These are phyloP conservation scores for Ectropis crepuscularia DNA, from an alignment of 2,888 invertebrate genomes.

Conservation along the genomic window DNA sequence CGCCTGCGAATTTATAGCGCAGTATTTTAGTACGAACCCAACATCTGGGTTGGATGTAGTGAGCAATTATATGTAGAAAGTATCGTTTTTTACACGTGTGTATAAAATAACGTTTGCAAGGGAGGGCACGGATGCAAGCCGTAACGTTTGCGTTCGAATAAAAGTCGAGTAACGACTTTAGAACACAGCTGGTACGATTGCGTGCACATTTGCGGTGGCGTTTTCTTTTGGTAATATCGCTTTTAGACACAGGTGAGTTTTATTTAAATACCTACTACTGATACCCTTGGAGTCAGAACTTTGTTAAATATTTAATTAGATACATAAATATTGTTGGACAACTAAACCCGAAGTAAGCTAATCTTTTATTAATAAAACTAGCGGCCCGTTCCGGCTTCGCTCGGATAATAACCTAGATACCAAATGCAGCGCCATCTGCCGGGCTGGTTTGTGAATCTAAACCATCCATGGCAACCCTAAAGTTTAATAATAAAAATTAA, in stretches of 20 bases:
- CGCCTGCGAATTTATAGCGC: slow-evolving; percentile 8
- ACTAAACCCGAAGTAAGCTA: too few species aligned
- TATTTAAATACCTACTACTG: neutral
- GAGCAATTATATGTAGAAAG: slow-evolving; percentile 33
- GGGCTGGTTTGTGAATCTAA: too few species aligned
- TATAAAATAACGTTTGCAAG: slow-evolving; percentile 29
- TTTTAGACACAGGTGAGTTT: neutral
- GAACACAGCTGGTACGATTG: slow-evolving; percentile 57
- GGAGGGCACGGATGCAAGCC: slow-evolving; percentile 41
- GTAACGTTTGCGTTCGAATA: slow-evolving; percentile 49
- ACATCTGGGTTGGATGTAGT: slow-evolving; percentile 26
- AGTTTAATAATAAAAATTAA: too few species aligned
- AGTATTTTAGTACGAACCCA: slow-evolving; percentile 15
- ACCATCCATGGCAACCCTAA: too few species aligned
- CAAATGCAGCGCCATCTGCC: too few species aligned
- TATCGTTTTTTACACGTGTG: slow-evolving; percentile 24
- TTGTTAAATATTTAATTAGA: too few species aligned
- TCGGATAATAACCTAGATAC: too few species aligned
- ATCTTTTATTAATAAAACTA: too few species aligned
- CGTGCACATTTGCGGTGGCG: slow-evolving; percentile 46
- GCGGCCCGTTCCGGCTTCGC: too few species aligned
- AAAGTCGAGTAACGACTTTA: slow-evolving; percentile 55
- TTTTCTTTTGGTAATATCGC: slow-evolving; percentile 46
- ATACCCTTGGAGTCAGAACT: neutral
- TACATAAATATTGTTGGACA: too few species aligned